Base-by-base conservation (phyloP, 2,888 invertebrate species). In the Allygus modestus region DNA sequence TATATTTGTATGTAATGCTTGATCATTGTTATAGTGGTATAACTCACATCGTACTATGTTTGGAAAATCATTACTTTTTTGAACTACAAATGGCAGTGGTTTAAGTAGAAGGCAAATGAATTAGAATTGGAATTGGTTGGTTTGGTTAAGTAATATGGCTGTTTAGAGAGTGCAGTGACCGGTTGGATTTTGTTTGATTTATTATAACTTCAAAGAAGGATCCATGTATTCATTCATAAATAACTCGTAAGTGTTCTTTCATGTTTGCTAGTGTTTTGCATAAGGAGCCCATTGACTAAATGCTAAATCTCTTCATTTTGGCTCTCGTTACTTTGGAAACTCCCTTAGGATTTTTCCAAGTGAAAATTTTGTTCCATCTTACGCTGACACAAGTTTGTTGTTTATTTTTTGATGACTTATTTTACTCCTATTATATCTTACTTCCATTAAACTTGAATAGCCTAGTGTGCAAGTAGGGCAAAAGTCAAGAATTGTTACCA, bases 21-120 rank as follows among this genome's bases (percentile, higher is more conserved):
- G n/a, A n/a, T 9, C 4, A 37, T 37, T 37, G 37, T 37, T 37
- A 37, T 37, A 37, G 37, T 37, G 9, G 37, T 37, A 37, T 37
- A 7, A 4, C 9, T 7, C 9, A 37, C 37, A 7, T 37, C 9
- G 37, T 37, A 37, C 9, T n/a, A 9, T 7, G 37, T 7, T 9
- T 37, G 37, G 37, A 58, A 58, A 58, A 58, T 58, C 58, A 12
- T 58, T 58, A 58, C 58, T 58, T 58, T 58, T 58, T 23, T 12
- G 1, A 7, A 9, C n/a, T 58, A 23, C 23, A 58, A 20, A 23
- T 2, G 58, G 58, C 58, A 58, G 58, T 58, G 58, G 23, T 58
- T 1, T 1, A 58, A 58, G 58, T 58, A 23, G 58, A 58, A n/a
- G 58, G 23, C 23, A 23, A 58, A 58, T 58, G 23, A 58, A 58